Evolutionary conservation across 2,888 invertebrate species (phyloP), one percentile per base, ranked within the genome.

Genomic region (Flexamia atlantica): DNA sequence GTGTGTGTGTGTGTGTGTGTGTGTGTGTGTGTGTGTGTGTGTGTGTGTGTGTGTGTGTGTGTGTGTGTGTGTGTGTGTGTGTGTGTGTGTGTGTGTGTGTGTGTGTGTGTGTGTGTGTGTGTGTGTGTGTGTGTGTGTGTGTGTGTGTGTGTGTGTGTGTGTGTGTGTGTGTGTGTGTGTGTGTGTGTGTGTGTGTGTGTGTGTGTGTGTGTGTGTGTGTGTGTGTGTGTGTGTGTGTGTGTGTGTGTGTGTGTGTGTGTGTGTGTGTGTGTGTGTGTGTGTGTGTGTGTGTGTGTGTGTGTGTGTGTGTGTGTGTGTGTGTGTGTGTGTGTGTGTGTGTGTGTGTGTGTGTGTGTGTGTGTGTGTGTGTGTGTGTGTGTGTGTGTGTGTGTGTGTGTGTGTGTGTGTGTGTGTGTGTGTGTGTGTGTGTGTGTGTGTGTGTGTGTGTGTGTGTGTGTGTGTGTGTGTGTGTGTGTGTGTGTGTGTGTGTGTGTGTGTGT

Each of bases 1-100:
- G 74, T 74, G 74, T 74, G 74, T 32, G 74, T 74, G 74, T 74
- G 74, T 32, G 74, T 74, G 74, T 74, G 74, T 32, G 74, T 74
- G 74, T 74, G 74, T 32, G 74, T 74, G 74, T 74, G 74, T 32
- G 74, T 74, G 74, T 74, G 74, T 32, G 74, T 28, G 74, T 74
- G 74, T 32, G 74, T 74, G 74, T 74, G 74, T 32, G 74, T 74
- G 74, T 74, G 74, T 32, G 74, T 28, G 74, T 74, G 74, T 32
- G 74, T 74, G 74, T 74, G 74, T 32, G 74, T 74, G 74, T 57
- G 57, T 17, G 57, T 57, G 57, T 57, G 57, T 17, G 57, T 57
- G 57, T 57, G 57, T 17, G 57, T 57, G 57, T 57, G 57, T 17
- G 57, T 57, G 57, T 57, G 57, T 17, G 57, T 57, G 57, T 57